These are phyloP conservation scores for Drosophila limbata DNA, from an alignment of 2,888 invertebrate genomes.

Conservation along the genomic window DNA sequence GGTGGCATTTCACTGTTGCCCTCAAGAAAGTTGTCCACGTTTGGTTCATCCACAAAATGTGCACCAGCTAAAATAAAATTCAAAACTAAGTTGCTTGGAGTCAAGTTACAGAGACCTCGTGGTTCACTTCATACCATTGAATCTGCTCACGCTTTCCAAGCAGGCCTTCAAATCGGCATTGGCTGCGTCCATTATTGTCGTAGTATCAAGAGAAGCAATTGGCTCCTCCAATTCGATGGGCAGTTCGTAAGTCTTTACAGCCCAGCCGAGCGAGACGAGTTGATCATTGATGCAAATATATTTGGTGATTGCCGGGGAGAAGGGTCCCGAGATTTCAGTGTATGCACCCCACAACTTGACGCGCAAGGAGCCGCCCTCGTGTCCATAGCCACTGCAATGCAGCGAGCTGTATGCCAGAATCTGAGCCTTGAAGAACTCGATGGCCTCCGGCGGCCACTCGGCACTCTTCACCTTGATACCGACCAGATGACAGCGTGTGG, in stretches of 20 bases:
- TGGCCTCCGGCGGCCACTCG: slow-evolving; percentile 85
- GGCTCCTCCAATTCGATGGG: background rate
- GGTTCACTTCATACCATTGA: background rate
- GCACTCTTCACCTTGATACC: slow-evolving; percentile 90
- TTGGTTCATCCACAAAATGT: background rate
- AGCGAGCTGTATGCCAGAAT: slow-evolving; percentile 86
- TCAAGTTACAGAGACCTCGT: background rate
- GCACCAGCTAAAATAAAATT: background rate
- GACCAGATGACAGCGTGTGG: slow-evolving; percentile 89
- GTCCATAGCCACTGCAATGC: slow-evolving; percentile 62
- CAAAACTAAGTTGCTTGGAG: background rate
- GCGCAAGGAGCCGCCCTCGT: background rate
- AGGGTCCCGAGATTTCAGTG: slow-evolving; percentile 87
- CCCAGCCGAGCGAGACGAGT: slow-evolving; percentile 82
- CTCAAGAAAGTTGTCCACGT: background rate
- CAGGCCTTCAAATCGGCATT: background rate
- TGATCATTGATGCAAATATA: slow-evolving; percentile 89
- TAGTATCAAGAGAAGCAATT: background rate
- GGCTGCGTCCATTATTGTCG: background rate
- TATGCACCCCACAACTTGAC: slow-evolving; percentile 89
- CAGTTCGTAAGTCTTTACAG: background rate
- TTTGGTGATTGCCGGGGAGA: slow-evolving; percentile 88
- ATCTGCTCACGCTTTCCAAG: background rate
- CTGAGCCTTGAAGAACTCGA: slow-evolving; percentile 87
- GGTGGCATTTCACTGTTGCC: slow-evolving; percentile 57